Evolutionary conservation across 2,797 vertebrate genomes (phyloP).

Genomic region (Fundulus diaphanus): DNA sequence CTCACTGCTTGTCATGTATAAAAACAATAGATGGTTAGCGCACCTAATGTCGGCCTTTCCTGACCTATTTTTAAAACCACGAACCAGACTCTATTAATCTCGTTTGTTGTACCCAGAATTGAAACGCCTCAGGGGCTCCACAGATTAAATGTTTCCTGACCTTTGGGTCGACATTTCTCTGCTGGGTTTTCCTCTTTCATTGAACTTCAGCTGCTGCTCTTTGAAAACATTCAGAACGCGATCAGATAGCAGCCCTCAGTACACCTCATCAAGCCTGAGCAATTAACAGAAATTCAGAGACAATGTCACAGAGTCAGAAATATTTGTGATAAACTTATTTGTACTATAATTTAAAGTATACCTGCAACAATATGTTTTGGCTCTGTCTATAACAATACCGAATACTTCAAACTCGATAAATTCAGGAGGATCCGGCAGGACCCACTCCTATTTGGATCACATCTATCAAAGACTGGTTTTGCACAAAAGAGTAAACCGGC

Average conservation of each 20-base stretch:
- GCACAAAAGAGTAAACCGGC: no score
- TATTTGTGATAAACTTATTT: neutral
- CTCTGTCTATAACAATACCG: neutral
- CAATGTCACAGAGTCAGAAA: neutral
- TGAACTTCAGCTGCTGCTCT: conserved; percentile 12
- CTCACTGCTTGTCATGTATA: neutral
- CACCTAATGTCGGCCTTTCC: neutral
- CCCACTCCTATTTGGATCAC: neutral
- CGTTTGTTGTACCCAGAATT: neutral
- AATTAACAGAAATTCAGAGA: neutral
- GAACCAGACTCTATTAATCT: neutral
- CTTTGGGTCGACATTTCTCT: conserved; percentile 16
- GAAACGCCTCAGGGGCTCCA: neutral
- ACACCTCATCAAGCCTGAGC: neutral
- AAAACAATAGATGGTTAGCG: neutral
- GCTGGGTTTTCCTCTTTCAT: conserved; percentile 9
- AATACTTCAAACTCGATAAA: neutral
- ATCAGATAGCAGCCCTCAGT: neutral
- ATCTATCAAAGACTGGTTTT: no score
- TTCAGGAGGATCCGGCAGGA: neutral
- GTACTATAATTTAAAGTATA: neutral
- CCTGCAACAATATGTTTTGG: neutral
- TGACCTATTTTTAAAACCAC: neutral
- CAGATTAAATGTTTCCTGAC: conserved; percentile 14
- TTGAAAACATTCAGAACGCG: conserved; percentile 10